These are phyloP conservation scores for Blera fallax DNA, from an alignment of 2,888 invertebrate genomes.

Conservation along the genomic window DNA sequence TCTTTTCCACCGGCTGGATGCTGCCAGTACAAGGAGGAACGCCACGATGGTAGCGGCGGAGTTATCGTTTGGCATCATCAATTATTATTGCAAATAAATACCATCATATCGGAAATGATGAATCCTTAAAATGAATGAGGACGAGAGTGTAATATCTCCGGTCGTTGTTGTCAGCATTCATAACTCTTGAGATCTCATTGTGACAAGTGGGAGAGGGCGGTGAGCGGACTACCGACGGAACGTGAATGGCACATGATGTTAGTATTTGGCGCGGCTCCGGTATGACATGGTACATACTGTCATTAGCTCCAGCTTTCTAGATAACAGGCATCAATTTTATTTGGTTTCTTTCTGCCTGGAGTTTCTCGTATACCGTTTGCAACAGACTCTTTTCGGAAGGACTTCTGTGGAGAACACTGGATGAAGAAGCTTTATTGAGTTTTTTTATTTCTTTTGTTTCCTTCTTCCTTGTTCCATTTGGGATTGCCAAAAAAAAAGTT, in stretches of 20 bases:
- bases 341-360: background rate
- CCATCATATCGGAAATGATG: constrained; percentile 72
- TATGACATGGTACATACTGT: constrained; percentile 24
- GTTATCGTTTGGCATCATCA: constrained; percentile 70
- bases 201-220: background rate
- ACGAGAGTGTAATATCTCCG: constrained; percentile 63
- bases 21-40: background rate
- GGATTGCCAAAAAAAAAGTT: background rate
- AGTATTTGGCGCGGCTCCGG: constrained; percentile 7
- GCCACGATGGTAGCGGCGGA: constrained; percentile 1
- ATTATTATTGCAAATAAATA: constrained; percentile 73
- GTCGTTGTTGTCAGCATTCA: constrained; percentile 70
- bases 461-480: background rate
- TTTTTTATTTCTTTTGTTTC: background rate
- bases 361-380: background rate
- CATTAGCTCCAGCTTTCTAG: constrained; percentile 40
- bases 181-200: constrained; percentile 57
- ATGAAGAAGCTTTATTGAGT: background rate
- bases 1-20: constrained; percentile 26
- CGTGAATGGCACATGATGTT: background rate
- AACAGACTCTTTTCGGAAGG: background rate
- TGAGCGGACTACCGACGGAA: background rate
- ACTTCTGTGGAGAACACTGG: background rate
- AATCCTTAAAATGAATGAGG: constrained; percentile 71
- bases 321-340: constrained; percentile 10